phyloP scores from a whole-genome alignment of 2,113 vertebrate species.

The Erythrolamprus reginae region DNA sequence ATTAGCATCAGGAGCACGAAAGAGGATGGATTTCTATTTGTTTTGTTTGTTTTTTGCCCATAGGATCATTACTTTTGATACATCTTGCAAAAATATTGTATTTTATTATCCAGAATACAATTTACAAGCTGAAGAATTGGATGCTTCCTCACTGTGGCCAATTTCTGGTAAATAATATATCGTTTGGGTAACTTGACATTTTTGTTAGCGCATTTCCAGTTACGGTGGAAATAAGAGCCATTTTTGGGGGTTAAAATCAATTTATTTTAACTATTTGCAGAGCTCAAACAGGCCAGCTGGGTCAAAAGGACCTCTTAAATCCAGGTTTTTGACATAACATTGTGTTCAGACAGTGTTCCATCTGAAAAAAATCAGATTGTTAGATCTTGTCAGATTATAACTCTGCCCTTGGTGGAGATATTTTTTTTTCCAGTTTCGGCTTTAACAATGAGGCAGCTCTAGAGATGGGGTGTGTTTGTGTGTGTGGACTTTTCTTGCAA shows the following conservation, averaged over 20 bases:
- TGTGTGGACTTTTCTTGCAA: neutral
- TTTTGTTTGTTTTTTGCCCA: neutral
- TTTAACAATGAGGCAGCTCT: neutral
- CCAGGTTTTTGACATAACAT: neutral
- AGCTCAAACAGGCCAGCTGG: neutral
- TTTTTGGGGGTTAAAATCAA: neutral
- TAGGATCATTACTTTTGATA: neutral
- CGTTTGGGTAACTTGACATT: neutral
- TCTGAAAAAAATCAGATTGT: neutral
- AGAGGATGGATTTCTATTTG: neutral
- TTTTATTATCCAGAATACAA: neutral
- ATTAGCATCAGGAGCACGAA: neutral
- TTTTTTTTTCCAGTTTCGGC: neutral
- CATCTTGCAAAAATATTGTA: neutral
- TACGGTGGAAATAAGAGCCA: neutral
- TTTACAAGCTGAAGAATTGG: neutral
- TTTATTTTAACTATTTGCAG: neutral
- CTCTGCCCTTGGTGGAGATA: neutral
- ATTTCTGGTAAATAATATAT: neutral
- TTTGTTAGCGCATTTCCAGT: neutral
- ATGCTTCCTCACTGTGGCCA: neutral
- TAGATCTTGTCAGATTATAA: neutral
- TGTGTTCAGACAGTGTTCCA: neutral
- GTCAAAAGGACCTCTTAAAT: neutral
- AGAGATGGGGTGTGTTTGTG: neutral